Evolutionary conservation across 2,113 vertebrate species (phyloP).

Genomic region (Macquaria ambigua): DNA sequence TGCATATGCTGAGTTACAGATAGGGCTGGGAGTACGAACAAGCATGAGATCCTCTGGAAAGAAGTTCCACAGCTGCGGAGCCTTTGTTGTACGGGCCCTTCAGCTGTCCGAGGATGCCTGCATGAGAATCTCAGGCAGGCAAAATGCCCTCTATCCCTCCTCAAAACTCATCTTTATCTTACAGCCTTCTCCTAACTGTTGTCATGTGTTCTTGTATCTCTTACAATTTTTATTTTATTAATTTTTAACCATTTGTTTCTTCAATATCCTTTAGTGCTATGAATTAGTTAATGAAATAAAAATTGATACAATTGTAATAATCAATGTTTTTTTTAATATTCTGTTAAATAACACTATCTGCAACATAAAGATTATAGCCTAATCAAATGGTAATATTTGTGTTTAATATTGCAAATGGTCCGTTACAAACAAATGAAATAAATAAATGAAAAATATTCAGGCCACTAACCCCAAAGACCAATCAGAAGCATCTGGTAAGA

Average conservation of each 20-base stretch:
- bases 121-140: neutral
- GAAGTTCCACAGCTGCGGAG: slow-evolving; percentile 1
- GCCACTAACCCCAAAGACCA: neutral
- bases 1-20: neutral
- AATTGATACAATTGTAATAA: too few species aligned
- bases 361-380: neutral
- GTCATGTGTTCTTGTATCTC: neutral
- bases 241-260: neutral
- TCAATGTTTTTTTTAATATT: too few species aligned
- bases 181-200: neutral
- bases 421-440: neutral
- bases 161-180: neutral
- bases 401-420: too few species aligned
- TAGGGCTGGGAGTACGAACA: neutral
- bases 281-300: neutral
- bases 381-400: too few species aligned
- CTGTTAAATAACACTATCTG: neutral
- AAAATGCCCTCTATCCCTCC: neutral
- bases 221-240: neutral
- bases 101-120: slow-evolving; percentile 6
- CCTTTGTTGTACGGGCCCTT: neutral
- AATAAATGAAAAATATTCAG: neutral
- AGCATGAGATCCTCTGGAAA: neutral
- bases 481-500: neutral
- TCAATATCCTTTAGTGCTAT: neutral